A percentile compares a stretch with the other conserved stretches of the same genome.
Conservation (phyloP, 2,797 vertebrate genomes). For the Catamblyrhynchus diadema region DNA sequence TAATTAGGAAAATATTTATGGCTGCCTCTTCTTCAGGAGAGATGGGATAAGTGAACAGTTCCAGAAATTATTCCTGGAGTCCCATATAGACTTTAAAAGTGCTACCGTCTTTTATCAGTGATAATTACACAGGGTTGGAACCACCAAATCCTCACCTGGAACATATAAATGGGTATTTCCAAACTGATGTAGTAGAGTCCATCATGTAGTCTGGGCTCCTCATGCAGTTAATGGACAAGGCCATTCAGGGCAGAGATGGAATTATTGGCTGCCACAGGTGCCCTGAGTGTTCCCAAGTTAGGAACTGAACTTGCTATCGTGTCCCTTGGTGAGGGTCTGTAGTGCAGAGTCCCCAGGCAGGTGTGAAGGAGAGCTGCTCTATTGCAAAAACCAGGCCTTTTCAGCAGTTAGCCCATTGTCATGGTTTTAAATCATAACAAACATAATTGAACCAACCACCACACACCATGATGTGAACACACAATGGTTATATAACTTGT, state of each 20-base stretch:
- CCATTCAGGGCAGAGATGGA: not conserved
- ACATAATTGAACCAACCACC: not conserved
- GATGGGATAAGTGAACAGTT: not conserved
- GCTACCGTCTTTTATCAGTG: not conserved
- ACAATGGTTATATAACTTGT: rapidly evolving
- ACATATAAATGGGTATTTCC: not conserved
- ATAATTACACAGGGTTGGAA: not conserved
- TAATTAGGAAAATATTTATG: not conserved
- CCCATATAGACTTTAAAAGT: not conserved
- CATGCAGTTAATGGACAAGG: no score
- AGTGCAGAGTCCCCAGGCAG: not conserved
- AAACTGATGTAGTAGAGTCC: not conserved
- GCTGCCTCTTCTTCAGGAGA: not conserved
- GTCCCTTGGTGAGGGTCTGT: not conserved
- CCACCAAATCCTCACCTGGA: not conserved
- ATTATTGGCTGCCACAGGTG: not conserved
- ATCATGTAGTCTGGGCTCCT: not conserved
- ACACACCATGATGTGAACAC: no score
- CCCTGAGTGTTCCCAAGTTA: not conserved
- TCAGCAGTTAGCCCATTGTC: not conserved
- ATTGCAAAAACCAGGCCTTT: no score
- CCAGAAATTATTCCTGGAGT: not conserved
- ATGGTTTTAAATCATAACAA: not conserved
- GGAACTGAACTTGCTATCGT: rapidly evolving
- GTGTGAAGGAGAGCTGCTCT: not conserved